Evolutionary conservation across 1,140 invertebrate species (phyloP), one percentile per base, ranked within the genome.

Genomic region (Potamilus streckersoni): DNA sequence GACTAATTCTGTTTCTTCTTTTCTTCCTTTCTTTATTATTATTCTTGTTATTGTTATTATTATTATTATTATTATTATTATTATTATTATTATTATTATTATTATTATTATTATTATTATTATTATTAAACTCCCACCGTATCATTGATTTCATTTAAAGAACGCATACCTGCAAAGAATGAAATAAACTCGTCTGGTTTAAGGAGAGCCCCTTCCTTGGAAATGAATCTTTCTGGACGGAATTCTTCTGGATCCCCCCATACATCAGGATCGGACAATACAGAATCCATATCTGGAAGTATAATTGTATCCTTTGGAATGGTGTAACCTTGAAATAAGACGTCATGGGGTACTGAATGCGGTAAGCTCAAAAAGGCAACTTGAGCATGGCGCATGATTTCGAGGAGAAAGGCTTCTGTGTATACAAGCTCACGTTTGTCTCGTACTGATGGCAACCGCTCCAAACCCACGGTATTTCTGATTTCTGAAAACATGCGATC

Each of bases 401-500:
- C 79, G 62, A 77, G 59, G 56, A 76, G 65, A 49, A 76, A 73
- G 20, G 74, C 79, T 60, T 80, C 79, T 23, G 74, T 17, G 17
- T 73, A 73, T 20, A 58, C 58, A 11, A 80, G 62, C 0, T 58
- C 15, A 16, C 63, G 14, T 49, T 66, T 60, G 27, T 80, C 74
- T 2, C 31, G 17, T 11, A 69, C 2, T 23, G 71, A 72, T 2
- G 74, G 71, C 2, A 68, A 17, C 49, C 79, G 65, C 16, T 71
- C 60, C 11, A 12, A 12, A 17, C 71, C 71, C 2, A 80, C 56
- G 11, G 17, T 57, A 69, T 69, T 56, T 80, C 97, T 96, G 27
- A 98, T 90, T 88, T 98, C 96, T 71, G 95, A 93, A 89, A 96
- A 95, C 0, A 97, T 94, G 13, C 93, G 93, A 55, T 90, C 91